phyloP scores from a whole-genome alignment of 1,140 invertebrate species.

The Caenorhabditis inopinata region DNA sequence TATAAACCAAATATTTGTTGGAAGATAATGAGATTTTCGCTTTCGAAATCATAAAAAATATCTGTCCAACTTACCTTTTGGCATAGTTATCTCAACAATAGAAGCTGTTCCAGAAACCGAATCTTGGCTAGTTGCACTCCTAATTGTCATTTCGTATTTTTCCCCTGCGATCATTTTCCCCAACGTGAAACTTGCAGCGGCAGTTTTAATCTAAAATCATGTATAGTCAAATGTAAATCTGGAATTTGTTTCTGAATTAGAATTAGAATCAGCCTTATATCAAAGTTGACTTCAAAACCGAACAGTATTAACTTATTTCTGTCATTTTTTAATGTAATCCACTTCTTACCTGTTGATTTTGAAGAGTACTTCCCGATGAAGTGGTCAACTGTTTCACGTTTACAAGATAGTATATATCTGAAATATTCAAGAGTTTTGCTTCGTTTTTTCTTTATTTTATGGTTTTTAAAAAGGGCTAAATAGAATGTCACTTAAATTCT shows the following conservation, averaged over 20 bases:
- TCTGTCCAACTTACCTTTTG: constrained; percentile 54
- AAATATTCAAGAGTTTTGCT: too few species aligned
- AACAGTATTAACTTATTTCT: not conserved
- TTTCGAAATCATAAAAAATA: too few species aligned
- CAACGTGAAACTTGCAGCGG: constrained; percentile 56
- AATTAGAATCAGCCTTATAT: not conserved
- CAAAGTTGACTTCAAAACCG: too few species aligned
- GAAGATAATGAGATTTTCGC: too few species aligned
- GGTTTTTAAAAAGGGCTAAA: too few species aligned
- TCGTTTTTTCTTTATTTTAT: too few species aligned
- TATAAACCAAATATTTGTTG: too few species aligned
- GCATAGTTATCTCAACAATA: constrained; percentile 64
- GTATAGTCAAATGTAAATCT: too few species aligned
- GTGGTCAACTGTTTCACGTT: constrained; percentile 63
- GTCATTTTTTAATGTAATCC: not conserved
- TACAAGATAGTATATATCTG: constrained; percentile 58
- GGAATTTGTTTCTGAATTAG: not conserved
- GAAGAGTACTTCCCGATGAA: constrained; percentile 51
- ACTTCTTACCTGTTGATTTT: constrained; percentile 54
- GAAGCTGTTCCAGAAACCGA: constrained; percentile 60
- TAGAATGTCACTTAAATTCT: too few species aligned
- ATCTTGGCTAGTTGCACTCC: constrained; percentile 53
- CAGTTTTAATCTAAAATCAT: constrained; percentile 54
- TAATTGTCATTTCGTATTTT: constrained; percentile 63
- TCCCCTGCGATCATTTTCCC: constrained; percentile 60